Conservation (phyloP, 2,888 invertebrate genomes). For the Antheraea assamensis region DNA sequence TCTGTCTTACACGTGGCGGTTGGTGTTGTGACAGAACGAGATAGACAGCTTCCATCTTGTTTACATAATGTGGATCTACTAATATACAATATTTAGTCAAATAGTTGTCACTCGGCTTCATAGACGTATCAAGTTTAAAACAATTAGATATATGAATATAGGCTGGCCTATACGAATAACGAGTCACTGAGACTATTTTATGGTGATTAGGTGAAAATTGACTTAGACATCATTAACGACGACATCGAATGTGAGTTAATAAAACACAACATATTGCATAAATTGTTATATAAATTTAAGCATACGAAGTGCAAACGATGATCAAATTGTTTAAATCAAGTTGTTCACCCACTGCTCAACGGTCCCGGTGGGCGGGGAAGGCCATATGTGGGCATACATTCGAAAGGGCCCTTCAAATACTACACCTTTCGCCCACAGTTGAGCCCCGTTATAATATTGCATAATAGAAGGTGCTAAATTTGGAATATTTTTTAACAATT, state of each 20-base stretch:
- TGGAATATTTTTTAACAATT: neutral
- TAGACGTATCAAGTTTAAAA: no score
- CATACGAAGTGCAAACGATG: neutral
- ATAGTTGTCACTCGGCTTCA: no score
- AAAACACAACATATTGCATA: neutral
- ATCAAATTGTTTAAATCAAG: neutral
- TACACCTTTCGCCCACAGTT: conserved; percentile 33
- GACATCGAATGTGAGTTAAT: neutral
- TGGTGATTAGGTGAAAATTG: neutral
- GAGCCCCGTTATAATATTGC: conserved; percentile 22
- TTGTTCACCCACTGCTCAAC: conserved; percentile 13
- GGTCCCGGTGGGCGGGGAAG: conserved; percentile 39
- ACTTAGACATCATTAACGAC: neutral
- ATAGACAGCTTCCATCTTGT: no score
- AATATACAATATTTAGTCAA: no score
- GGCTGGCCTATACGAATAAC: no score
- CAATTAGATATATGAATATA: no score
- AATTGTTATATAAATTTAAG: neutral
- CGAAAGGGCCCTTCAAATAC: conserved; percentile 31
- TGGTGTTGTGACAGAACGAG: no score
- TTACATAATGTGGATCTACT: no score
- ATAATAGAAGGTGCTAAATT: neutral
- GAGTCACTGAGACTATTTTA: neutral
- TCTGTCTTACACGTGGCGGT: no score
- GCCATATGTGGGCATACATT: conserved; percentile 49